Evolutionary conservation across 2,888 invertebrate genomes (phyloP), one percentile per base, ranked within the genome.

Genomic region (Digitonthophagus gazella): DNA sequence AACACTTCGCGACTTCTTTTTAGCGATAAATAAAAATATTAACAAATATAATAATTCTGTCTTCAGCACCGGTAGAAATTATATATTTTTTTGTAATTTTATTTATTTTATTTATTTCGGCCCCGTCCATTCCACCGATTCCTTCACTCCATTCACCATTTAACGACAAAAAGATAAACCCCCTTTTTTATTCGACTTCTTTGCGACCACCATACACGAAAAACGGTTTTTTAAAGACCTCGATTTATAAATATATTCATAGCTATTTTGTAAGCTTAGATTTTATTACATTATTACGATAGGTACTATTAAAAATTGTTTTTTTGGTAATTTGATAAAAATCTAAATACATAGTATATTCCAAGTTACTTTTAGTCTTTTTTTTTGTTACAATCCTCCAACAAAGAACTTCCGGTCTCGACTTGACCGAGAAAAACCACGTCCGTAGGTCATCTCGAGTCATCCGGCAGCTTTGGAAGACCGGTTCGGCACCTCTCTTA

Each of bases 1-100:
- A 44, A 44, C 28, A 44, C 65, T 69, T 68, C 61, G 66, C 66
- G 64, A 69, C 68, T 73, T 72, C 72, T 69, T 70, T 67, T 69
- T 72, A 66, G 67, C 68, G 71, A 69, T 67, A 67, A 73, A 72
- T 74, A 72, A 73, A 73, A 74, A 74, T 75, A 74, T 75, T 74
- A 71, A 72, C 75, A 75, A 75, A 75, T 75, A 75, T 74, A 74
- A 73, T 72, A 71, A 75, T 74, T 70, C 72, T 73, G 74, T 75
- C 73, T 72, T 66, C 70, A 73, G 73, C 73, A 73, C 74, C 75
- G 74, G 72, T 73, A 73, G 75, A 75, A 75, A 75, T 75, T 75
- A 75, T 75, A 74, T 75, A 74, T 75, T 75, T 75, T 72, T 73
- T 75, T 73, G 72, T 72, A 74, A 72, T 71, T 71, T 69, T 71